Base-by-base conservation (phyloP, 2,888 invertebrate species). In the Cybosia mesomella region DNA sequence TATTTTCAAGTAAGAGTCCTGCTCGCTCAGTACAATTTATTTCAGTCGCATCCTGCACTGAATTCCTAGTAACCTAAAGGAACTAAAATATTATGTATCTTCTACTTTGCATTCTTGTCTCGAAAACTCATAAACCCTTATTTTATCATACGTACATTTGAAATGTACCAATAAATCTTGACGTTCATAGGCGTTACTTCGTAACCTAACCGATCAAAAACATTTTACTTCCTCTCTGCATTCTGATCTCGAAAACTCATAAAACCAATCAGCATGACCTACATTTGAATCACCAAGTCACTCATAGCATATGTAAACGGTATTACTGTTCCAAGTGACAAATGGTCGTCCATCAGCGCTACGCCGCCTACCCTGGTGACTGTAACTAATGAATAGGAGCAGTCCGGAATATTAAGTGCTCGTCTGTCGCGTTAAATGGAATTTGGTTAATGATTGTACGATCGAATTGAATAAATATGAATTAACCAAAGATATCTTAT, bases 341-440 rank as follows among this genome's bases (percentile, higher is more conserved):
- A 68, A 68, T 65, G 34, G 61, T 53, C 10, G 49, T 53, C 61
- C 64, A 65, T 61, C 58, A 66, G 11, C 11, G 21, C 57, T 65
- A 58, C 66, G 53, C 43, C 49, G 43, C 62, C 69, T 58, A 39
- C 49, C 61, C 43, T 60, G 58, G 53, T 39, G 58, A 62, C 58
- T 66, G 21, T 69, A 66, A 69, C 69, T 69, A 69, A 69, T 69
- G 65, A 69, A 62, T 61, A 22, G 66, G n/a, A 43, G 39, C 66
- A 58, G 36, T n/a, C 3, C 18, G 22, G 69, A 69, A 69, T 69
- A 69, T 66, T 69, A 66, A 69, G 65, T 58, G 36, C 15, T 58
- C 59, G 61, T 57, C 68, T 69, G 65, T 66, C 69, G 39, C 5
- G 28, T 54, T 62, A 58, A 66, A 61, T 61, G 61, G 57, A 53